Evolutionary conservation across 1,140 invertebrate species (phyloP).

Genomic region (Eubasilissa regina): DNA sequence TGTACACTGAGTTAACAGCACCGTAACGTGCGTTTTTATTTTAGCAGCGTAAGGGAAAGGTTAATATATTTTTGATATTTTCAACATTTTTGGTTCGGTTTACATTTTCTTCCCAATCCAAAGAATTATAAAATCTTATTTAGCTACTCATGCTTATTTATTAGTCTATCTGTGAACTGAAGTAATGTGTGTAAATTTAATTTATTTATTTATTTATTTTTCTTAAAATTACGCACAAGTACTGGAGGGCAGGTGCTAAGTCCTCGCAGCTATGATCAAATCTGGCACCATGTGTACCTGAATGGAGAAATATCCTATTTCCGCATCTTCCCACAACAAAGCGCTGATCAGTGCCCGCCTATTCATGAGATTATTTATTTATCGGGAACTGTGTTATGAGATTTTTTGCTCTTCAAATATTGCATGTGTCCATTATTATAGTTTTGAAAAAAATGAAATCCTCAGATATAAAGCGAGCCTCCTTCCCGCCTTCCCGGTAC

Average conservation of each 20-base stretch:
- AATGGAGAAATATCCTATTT: constrained; percentile 55
- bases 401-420: constrained; percentile 45
- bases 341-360: constrained; percentile 45
- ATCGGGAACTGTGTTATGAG: constrained; percentile 44
- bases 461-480: not conserved
- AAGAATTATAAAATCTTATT: no score
- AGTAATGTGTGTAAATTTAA: no score
- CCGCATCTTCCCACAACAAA: constrained; percentile 56
- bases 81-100: no score
- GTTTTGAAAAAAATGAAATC: constrained; percentile 21
- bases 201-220: no score
- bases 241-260: constrained; percentile 1
- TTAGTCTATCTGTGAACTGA: no score
- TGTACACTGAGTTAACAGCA: no score
- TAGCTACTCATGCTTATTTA: no score
- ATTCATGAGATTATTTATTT: constrained; percentile 55
- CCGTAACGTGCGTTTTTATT: no score
- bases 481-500: constrained; percentile 20
- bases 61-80: no score
- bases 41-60: no score
- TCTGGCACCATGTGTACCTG: constrained; percentile 14
- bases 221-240: not conserved
- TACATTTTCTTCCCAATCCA: no score
- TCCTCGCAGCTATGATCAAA: not conserved
- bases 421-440: constrained; percentile 17